A percentile compares a stretch with the other conserved stretches of the same genome.
phyloP scores from a whole-genome alignment of 1,140 invertebrate genomes.

The Heliconius himera region DNA sequence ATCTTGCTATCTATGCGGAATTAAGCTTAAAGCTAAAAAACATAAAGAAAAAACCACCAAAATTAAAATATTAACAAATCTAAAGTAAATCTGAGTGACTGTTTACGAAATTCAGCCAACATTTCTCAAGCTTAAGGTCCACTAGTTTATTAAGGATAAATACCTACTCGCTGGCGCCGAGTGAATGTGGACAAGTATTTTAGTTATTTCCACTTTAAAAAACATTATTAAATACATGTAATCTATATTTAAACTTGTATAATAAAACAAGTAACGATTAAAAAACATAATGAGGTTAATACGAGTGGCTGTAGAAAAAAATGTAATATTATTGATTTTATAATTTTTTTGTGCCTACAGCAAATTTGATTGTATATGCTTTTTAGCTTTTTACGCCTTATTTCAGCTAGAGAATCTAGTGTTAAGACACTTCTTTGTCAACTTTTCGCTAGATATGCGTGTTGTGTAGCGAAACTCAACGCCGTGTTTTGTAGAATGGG shows the following conservation, averaged over 20 bases:
- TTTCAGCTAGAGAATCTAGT: no score
- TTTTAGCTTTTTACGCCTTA: no score
- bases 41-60: neutral
- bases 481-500: no score
- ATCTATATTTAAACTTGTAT: slow-evolving; percentile 13
- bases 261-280: neutral
- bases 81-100: slow-evolving; percentile 4
- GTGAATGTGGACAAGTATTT: slow-evolving; percentile 29
- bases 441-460: no score
- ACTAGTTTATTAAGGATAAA: slow-evolving; percentile 31
- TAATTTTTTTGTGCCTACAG: no score
- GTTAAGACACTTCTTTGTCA: no score
- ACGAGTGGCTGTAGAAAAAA: neutral
- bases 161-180: slow-evolving; percentile 20
- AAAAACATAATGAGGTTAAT: slow-evolving; percentile 1
- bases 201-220: slow-evolving; percentile 29
- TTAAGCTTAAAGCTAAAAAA: no score
- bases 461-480: no score
- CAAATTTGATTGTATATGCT: no score
- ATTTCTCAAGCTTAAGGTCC: slow-evolving; percentile 31
- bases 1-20: no score
- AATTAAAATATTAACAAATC: neutral
- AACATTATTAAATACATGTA: slow-evolving; percentile 18
- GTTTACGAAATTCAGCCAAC: slow-evolving; percentile 28
- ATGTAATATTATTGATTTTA: neutral